Evolutionary conservation across 2,797 vertebrate species (phyloP).

Genomic region (Hephaestus fuliginosus): DNA sequence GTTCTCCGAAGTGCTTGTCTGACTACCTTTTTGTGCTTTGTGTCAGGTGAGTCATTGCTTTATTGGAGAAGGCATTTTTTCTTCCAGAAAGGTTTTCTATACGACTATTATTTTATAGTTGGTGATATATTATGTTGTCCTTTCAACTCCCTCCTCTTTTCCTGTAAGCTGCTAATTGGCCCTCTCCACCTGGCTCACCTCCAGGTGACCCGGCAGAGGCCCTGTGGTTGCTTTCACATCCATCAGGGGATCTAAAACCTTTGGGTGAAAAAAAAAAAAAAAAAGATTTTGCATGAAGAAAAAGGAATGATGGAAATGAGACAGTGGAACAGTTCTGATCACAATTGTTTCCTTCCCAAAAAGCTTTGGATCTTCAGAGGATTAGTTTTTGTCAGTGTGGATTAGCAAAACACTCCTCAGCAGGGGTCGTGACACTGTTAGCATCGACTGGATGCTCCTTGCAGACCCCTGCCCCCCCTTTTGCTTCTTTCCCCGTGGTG

Average conservation of each 20-base stretch:
- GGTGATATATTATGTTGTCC: slow-evolving; percentile 24
- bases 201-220: slow-evolving; percentile 52
- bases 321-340: slow-evolving; percentile 25
- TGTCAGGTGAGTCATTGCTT: neutral
- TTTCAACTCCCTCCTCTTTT: slow-evolving; percentile 31
- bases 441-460: slow-evolving; percentile 46
- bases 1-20: neutral
- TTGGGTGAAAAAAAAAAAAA: neutral
- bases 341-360: slow-evolving; percentile 54
- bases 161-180: slow-evolving; percentile 57
- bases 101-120: neutral
- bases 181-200: slow-evolving; percentile 56
- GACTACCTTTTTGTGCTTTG: neutral
- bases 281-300: neutral
- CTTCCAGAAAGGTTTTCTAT: neutral
- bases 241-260: slow-evolving; percentile 15
- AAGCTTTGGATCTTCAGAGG: slow-evolving; percentile 54
- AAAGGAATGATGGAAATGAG: slow-evolving; percentile 20
- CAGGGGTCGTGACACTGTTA: slow-evolving; percentile 62
- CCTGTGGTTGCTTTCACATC: slow-evolving; percentile 18
- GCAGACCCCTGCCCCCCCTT: slow-evolving; percentile 1
- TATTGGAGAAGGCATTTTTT: neutral
- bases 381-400: slow-evolving; percentile 70
- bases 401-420: slow-evolving; percentile 66
- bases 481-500: neutral